A percentile compares a stretch with the other conserved stretches of the same genome.
Evolutionary conservation across 2,797 vertebrate species (phyloP).

Genomic region (Oophaga sylvatica): DNA sequence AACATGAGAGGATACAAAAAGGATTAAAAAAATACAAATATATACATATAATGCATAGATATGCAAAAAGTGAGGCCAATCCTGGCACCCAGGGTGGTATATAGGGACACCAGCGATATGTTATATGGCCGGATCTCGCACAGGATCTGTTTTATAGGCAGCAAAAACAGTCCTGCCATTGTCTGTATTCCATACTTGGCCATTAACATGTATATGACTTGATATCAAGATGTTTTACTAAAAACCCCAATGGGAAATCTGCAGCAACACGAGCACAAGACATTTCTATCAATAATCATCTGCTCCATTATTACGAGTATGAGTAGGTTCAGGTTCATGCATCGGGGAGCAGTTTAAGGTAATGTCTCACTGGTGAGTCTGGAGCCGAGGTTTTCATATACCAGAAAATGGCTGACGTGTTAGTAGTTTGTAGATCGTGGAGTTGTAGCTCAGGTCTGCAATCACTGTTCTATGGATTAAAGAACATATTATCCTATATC

Average conservation of each 20-base stretch:
- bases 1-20: not conserved
- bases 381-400: not conserved
- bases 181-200: not conserved
- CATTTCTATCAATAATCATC: not conserved
- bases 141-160: not conserved
- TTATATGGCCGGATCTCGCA: not conserved
- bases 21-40: not conserved
- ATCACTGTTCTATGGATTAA: not conserved
- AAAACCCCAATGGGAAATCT: not conserved
- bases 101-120: not conserved
- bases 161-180: not conserved
- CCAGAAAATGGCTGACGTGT: not conserved
- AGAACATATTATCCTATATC: not conserved
- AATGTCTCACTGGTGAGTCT: not conserved
- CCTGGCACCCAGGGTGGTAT: not conserved
- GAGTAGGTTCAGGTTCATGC: not conserved
- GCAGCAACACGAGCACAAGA: not conserved
- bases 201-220: not conserved
- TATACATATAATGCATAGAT: not conserved
- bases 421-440: not conserved
- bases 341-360: not conserved
- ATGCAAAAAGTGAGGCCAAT: not conserved
- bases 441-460: not conserved
- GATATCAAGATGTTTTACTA: not conserved
- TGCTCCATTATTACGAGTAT: not conserved